Percentiles rank a stretch among this genome's conserved stretches.
These are phyloP conservation scores for Seriola rivoliana DNA, from an alignment of 2,113 vertebrate species.

Conservation along the genomic window DNA sequence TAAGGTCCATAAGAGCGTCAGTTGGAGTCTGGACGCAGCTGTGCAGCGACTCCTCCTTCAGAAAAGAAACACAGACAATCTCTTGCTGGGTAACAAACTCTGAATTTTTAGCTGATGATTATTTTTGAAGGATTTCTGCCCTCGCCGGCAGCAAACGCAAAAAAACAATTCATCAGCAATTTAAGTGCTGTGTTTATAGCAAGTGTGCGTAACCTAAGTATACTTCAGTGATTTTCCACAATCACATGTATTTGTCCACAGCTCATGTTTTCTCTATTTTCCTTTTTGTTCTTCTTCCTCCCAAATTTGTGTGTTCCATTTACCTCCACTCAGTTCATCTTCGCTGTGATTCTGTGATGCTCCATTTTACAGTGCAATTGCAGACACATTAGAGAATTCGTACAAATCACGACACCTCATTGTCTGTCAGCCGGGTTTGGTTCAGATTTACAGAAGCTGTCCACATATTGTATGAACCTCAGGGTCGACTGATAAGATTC, in stretches of 20 bases:
- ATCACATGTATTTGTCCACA: not conserved
- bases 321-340: not conserved
- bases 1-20: slow-evolving; percentile 89
- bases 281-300: not conserved
- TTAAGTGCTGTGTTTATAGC: not conserved
- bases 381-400: not conserved
- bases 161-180: slow-evolving; percentile 18
- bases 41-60: slow-evolving; percentile 86
- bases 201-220: not conserved
- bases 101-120: slow-evolving; percentile 7
- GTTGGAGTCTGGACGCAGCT: slow-evolving; percentile 86
- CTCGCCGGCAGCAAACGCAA: not conserved
- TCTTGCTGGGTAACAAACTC: slow-evolving; percentile 87
- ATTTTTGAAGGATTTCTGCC: slow-evolving; percentile 17
- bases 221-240: not conserved
- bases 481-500: slow-evolving; percentile 1
- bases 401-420: not conserved
- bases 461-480: not conserved
- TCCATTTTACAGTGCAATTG: not conserved
- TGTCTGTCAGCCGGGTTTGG: not conserved
- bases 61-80: slow-evolving; percentile 83
- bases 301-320: not conserved
- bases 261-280: not conserved
- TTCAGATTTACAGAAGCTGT: not conserved
- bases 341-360: not conserved